Base-by-base conservation (phyloP, 2,888 invertebrate genomes). In the Drosophila atripex region DNA sequence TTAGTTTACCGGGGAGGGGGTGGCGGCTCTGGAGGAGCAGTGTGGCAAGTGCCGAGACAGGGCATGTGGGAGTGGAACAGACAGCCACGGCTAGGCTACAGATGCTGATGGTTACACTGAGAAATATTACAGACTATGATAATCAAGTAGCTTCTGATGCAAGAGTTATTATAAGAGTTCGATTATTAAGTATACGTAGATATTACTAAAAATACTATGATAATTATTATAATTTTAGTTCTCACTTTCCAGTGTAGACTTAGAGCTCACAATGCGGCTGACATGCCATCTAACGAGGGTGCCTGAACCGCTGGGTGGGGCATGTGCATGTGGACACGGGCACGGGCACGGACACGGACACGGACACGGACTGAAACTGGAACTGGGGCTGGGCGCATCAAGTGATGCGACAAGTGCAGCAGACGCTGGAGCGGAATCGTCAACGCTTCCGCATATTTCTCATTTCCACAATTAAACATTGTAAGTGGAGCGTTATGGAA, bases 391-490 rank as follows among this genome's bases (percentile, higher is more conserved):
- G 65, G 39, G 54, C 69, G 80, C 84, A 86, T 76, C 76, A 85
- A 85, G 84, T 86, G 88, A 85, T 86, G 85, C 88, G 87, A 85
- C 88, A 84, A 88, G 88, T 84, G 86, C 87, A 87, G 80, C 41
- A 71, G 73, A 74, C 72, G 78, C 73, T 86, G 86, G 71, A 86
- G 84, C 85, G 86, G 86, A 85, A 88, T 85, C 84, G 88, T 83
- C 80, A 84, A 80, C 86, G 86, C 82, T 86, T 86, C 86, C 86
- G 86, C 86, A 86, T 86, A 88, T 87, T 88, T 86, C 88, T 85
- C 86, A 88, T 86, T 86, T 86, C 85, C 85, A 86, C 88, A 88
- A 86, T 86, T 86, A 86, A 88, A 85, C 87, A 87, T 83, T 75
- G 77, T 39, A 46, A 47, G 60, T 59, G 60, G 58, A 58, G 60